Evolutionary conservation across 2,113 vertebrate species (phyloP).

Genomic region (Crotalus horridus): DNA sequence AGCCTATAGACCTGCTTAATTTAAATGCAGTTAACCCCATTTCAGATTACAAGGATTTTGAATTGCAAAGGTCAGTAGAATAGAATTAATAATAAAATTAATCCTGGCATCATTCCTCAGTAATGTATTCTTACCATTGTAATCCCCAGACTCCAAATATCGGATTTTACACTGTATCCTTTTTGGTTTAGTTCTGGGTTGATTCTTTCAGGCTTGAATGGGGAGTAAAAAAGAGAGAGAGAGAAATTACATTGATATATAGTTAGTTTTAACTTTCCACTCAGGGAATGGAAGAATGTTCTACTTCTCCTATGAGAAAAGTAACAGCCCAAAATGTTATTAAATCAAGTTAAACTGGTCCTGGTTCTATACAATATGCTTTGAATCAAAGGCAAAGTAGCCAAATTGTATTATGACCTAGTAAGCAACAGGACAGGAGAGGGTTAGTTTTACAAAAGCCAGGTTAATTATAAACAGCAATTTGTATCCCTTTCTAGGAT

Average conservation of each 20-base stretch:
- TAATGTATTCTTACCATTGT: conserved; percentile 79
- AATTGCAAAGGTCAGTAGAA: too few relatives aligned
- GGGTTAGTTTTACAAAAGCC: background rate
- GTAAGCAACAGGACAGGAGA: background rate
- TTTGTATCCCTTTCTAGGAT: background rate
- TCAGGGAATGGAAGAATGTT: background rate
- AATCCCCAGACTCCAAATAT: conserved; percentile 98
- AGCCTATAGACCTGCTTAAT: background rate
- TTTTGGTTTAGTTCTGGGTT: conserved; percentile 97
- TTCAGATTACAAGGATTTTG: background rate
- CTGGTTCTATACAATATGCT: background rate
- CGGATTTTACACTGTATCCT: conserved; percentile 94
- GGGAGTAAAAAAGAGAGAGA: conserved; percentile 19
- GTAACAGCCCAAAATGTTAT: background rate
- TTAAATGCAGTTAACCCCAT: background rate
- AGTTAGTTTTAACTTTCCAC: background rate
- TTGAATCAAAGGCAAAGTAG: background rate
- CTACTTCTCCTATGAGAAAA: background rate
- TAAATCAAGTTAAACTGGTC: background rate
- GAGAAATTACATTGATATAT: conserved; percentile 17
- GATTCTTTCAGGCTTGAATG: conserved; percentile 90
- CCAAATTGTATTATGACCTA: background rate
- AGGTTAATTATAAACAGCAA: background rate
- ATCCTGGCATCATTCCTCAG: background rate
- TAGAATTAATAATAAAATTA: background rate